Percentiles rank a stretch among this genome's conserved stretches.
These are phyloP conservation scores for Andricus grossulariae DNA, from an alignment of 1,140 invertebrate genomes.

Conservation along the genomic window DNA sequence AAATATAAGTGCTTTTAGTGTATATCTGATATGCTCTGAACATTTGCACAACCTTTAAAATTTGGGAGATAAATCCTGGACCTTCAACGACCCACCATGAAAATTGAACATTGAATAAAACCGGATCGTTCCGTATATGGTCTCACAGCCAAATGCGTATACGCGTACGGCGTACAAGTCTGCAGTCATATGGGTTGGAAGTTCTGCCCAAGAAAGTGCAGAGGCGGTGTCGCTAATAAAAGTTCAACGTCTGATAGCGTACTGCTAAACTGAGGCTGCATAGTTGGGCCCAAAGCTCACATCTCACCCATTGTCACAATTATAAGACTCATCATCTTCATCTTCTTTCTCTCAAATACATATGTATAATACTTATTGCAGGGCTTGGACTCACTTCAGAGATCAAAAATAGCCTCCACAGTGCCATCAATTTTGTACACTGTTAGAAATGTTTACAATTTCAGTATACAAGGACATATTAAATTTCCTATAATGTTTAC, in stretches of 20 bases:
- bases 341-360: too few relatives aligned
- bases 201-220: constrained; percentile 38
- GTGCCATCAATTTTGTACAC: not conserved
- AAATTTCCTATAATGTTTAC: too few relatives aligned
- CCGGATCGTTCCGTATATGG: constrained; percentile 53
- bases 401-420: not conserved
- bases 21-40: not conserved
- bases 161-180: not conserved
- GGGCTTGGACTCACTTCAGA: too few relatives aligned
- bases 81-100: constrained; percentile 30
- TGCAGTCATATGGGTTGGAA: constrained; percentile 26
- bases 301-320: constrained; percentile 17
- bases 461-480: too few relatives aligned
- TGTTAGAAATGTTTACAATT: too few relatives aligned
- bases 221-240: constrained; percentile 39
- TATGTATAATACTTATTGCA: too few relatives aligned
- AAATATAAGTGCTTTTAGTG: not conserved
- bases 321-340: constrained; percentile 14
- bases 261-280: constrained; percentile 14
- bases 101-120: constrained; percentile 36
- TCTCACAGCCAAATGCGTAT: constrained; percentile 37
- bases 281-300: constrained; percentile 20
- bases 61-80: constrained; percentile 11
- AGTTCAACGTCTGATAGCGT: constrained; percentile 46
- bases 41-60: not conserved